These are phyloP conservation scores for Cataglyphis altisquamis DNA, from an alignment of 2,888 invertebrate genomes.

Conservation along the genomic window DNA sequence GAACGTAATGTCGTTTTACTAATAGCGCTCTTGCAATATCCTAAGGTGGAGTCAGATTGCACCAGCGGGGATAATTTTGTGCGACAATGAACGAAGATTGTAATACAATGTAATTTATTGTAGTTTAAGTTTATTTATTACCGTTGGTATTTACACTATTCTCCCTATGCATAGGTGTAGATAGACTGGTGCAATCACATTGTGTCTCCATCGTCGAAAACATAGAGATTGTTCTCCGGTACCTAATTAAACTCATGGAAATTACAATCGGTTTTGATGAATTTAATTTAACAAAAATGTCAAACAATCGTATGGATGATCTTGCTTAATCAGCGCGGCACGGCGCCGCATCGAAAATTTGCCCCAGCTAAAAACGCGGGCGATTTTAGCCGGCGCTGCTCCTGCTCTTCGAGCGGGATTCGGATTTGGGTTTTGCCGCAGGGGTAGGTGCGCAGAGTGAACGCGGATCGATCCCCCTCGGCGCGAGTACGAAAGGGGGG, in stretches of 20 bases:
- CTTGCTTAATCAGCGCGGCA: slow-evolving; percentile 2
- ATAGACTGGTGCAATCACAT: neutral
- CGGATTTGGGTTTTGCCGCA: slow-evolving; percentile 74
- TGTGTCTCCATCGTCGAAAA: neutral
- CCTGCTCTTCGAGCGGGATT: slow-evolving; percentile 68
- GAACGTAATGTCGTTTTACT: slow-evolving; percentile 37
- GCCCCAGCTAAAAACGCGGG: slow-evolving; percentile 35
- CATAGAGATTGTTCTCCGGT: neutral
- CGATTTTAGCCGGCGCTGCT: slow-evolving; percentile 48
- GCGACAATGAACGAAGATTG: slow-evolving; percentile 30
- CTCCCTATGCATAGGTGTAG: slow-evolving; percentile 1
- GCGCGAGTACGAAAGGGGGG: slow-evolving; percentile 58
- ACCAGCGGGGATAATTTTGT: slow-evolving; percentile 36
- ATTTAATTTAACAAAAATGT: slow-evolving; percentile 12
- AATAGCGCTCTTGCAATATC: slow-evolving; percentile 46
- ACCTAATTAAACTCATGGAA: neutral
- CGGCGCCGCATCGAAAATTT: slow-evolving; percentile 32
- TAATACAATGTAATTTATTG: slow-evolving; percentile 37
- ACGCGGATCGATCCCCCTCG: slow-evolving; percentile 81
- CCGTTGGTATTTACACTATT: neutral
- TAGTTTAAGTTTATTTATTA: neutral
- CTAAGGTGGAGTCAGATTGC: slow-evolving; percentile 39
- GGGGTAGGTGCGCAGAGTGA: slow-evolving; percentile 74
- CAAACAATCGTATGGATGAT: neutral
- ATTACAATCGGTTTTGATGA: neutral